A percentile compares a stretch with the other conserved stretches of the same genome.
phyloP scores from a whole-genome alignment of 2,113 vertebrate species.

The Dipodomys merriami region DNA sequence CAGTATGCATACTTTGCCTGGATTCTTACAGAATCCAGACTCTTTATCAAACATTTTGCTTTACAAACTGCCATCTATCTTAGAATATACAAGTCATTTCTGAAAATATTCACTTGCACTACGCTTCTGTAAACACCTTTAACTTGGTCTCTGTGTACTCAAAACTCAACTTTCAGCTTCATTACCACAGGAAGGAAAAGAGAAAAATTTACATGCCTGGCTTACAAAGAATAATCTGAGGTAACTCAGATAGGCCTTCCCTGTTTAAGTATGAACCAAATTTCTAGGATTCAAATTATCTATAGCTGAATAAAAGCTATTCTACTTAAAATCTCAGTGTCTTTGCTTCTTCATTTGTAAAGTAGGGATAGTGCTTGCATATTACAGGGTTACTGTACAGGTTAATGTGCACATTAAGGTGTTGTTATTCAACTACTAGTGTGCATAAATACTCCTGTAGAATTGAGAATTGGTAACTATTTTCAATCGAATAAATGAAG shows the following conservation, averaged over 20 bases:
- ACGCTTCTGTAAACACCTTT: not conserved
- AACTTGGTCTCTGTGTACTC: slow-evolving; percentile 12
- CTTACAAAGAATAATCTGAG: not conserved
- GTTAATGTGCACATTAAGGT: slow-evolving; percentile 38
- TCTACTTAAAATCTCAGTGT: not conserved
- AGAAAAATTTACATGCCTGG: not conserved
- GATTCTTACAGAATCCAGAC: slow-evolving; percentile 4
- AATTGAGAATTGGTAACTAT: slow-evolving; percentile 22
- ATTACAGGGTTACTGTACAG: not conserved
- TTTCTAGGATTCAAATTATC: slow-evolving; percentile 16
- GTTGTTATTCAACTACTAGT: slow-evolving; percentile 25
- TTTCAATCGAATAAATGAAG: slow-evolving; percentile 57
- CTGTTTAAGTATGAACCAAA: not conserved
- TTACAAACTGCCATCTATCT: slow-evolving; percentile 29
- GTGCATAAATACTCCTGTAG: not conserved
- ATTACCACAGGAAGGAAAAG: slow-evolving; percentile 22
- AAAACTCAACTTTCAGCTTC: not conserved
- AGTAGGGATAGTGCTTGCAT: not conserved
- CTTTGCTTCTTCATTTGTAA: slow-evolving; percentile 44
- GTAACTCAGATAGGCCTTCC: not conserved
- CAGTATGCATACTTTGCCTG: not conserved
- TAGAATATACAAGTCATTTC: slow-evolving; percentile 19
- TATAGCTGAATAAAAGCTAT: not conserved
- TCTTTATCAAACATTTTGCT: not conserved
- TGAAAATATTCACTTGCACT: not conserved